Conservation (phyloP, 2,113 vertebrate genomes). For the Phyllopteryx taeniolatus region DNA sequence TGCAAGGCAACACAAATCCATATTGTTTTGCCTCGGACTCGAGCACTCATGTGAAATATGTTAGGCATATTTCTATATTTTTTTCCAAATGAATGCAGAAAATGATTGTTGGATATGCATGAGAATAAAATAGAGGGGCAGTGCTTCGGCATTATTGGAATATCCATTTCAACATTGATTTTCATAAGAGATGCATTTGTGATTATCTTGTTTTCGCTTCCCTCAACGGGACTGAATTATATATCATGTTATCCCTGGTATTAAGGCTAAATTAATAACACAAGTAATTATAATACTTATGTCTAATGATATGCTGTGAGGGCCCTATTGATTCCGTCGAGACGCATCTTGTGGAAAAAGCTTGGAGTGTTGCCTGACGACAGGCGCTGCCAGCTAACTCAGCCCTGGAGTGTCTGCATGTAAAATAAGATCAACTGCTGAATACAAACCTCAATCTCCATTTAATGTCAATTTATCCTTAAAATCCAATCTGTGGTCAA, state of each 20-base stretch:
- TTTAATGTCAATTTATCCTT: constrained; percentile 24
- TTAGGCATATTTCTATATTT: constrained; percentile 62
- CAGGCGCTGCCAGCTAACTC: constrained; percentile 37
- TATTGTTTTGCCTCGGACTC: constrained; percentile 72
- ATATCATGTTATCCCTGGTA: constrained; percentile 68
- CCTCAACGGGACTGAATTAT: constrained; percentile 70
- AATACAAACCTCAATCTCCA: constrained; percentile 18
- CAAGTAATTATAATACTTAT: constrained; percentile 75
- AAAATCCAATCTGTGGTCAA: constrained; percentile 28
- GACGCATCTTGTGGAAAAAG: constrained; percentile 52
- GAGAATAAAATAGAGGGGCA: constrained; percentile 47
- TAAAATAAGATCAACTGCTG: constrained; percentile 36
- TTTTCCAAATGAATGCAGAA: constrained; percentile 64
- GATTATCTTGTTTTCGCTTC: constrained; percentile 74
- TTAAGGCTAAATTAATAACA: constrained; percentile 77
- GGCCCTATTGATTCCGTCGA: constrained; percentile 66
- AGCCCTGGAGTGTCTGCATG: constrained; percentile 10
- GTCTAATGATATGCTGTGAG: constrained; percentile 70
- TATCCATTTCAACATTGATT: constrained; percentile 74
- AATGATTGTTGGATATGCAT: constrained; percentile 74
- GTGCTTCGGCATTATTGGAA: constrained; percentile 62
- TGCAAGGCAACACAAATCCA: constrained; percentile 79
- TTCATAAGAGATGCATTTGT: constrained; percentile 74
- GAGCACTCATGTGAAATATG: constrained; percentile 65
- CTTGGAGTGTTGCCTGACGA: constrained; percentile 59